Evolutionary conservation across 1,140 invertebrate species (phyloP).

Genomic region (Drosophila burlai): DNA sequence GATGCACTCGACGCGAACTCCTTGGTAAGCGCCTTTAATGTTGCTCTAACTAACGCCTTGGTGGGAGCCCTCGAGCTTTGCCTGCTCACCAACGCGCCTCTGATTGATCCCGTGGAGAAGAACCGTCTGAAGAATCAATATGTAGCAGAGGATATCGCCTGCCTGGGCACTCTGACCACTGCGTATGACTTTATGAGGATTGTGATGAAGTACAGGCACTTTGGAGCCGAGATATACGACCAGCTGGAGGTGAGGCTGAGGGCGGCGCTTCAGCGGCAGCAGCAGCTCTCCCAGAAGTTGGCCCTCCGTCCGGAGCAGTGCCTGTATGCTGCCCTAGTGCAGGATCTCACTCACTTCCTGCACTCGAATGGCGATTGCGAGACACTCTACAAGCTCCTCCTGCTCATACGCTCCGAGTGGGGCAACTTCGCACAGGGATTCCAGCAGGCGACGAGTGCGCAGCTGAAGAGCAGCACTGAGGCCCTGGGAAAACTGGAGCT

Average conservation of each 20-base stretch:
- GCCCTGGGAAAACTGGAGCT: conserved; percentile 68
- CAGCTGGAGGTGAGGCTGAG: conserved; percentile 77
- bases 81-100: conserved; percentile 85
- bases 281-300: conserved; percentile 84
- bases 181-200: conserved; percentile 78
- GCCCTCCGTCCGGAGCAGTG: conserved; percentile 87
- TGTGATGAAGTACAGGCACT: conserved; percentile 73
- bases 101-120: conserved; percentile 92
- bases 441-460: conserved; percentile 23
- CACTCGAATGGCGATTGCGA: conserved; percentile 70
- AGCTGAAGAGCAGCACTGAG: conserved; percentile 52
- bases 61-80: conserved; percentile 85
- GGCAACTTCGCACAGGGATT: conserved; percentile 25
- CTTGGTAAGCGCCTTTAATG: conserved; percentile 34
- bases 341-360: conserved; percentile 76
- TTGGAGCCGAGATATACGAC: conserved; percentile 67
- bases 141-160: conserved; percentile 87
- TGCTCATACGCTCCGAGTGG: conserved; percentile 46
- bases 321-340: conserved; percentile 86
- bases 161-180: conserved; percentile 50
- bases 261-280: conserved; percentile 69
- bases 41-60: conserved; percentile 53
- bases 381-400: conserved; percentile 49
- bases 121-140: conserved; percentile 89
- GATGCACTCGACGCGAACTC: not conserved